Evolutionary conservation across 2,797 vertebrate species (phyloP), one percentile per base, ranked within the genome.

Genomic region (Coranthus polyacanthus): DNA sequence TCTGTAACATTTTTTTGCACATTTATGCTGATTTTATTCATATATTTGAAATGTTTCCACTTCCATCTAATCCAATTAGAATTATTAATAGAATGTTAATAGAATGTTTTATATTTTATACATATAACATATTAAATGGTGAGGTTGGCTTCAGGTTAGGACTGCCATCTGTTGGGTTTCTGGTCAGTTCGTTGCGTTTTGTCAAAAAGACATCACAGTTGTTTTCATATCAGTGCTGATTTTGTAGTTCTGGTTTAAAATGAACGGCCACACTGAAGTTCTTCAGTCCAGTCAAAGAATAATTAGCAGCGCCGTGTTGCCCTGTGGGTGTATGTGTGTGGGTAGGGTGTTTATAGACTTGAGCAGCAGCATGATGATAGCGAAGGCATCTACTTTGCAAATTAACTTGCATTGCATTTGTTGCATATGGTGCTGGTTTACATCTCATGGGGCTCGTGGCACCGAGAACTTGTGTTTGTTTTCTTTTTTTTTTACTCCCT

Each of bases 351-450:
- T 75, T 42, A 45, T 67, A 61, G 59, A 70, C 63, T 72, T 63
- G 43, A 76, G 68, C 66, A 63, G 53, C 44, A 56, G 32, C 55
- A 55, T 72, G 70, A 32, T 68, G 59, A 82, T 80, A 72, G 76
- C 59, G 36, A 52, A 56, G 38, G 56, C 52, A 68, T 82, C 75
- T 73, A 70, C 73, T 83, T 86, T 85, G 64, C 59, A 82, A 81
- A 87, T 77, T 68, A 82, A 83, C 61, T 75, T 52, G 44, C 44
- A 53, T 57, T 66, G 55, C 45, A 45, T 60, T 76, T 71, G 49
- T 70, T 59, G 53, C 49, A 57, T 68, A 41, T 37, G 60, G 60
- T 59, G 58, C 62, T 61, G 29, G 22, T 68, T 83, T 66, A 55
- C 66, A 44, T 78, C 78, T 85, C 61, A 29, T 18, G 68, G 72